Base-by-base conservation (phyloP, 2,797 vertebrate species). In the Crypturellus tataupa region DNA sequence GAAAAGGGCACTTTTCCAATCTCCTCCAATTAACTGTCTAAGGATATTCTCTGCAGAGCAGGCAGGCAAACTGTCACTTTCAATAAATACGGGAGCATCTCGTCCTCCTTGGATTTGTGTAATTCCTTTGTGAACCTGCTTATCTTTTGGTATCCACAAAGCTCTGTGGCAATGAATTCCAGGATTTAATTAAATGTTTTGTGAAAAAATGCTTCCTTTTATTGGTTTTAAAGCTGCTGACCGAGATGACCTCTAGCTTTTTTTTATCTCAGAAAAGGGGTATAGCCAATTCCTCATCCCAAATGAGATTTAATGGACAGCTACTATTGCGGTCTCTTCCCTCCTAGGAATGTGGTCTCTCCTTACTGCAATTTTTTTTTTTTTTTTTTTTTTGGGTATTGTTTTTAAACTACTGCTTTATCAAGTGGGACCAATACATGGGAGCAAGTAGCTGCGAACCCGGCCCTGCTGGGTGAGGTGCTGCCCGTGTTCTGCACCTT, bases 151-250 rank as follows among this genome's bases (percentile, higher is more conserved):
- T 13, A 59, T 65, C 63, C 55, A 31, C 40, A 62, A 51, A 86
- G 79, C 23, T 78, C 79, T 10, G 17, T 80, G 73, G 37, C 70
- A 63, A 0, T 78, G 59, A 88, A 46, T 87, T 90, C 88, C 59
- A 73, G 39, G 84, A 79, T 81, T 79, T 81, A 95, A 81, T 84
- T 79, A 90, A 81, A 76, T 42, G 20, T 91, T 78, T 92, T 62
- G 17, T 62, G 42, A 44, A 62, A 49, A 76, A 63, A 16, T 76
- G 49, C 55, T 68, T 90, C 42, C 35, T 71, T 90, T 80, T 47
- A 87, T 83, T 83, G 18, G 39, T 64, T 94, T 93, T 80, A 60
- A 81, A 3, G 40, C 42, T 59, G n/a, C 59, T 81, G 68, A 65
- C 59, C 47, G 67, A 29, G 84, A 81, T 79, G 80, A 89, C 29